Base-by-base conservation (phyloP, 2,888 invertebrate species). In the Baronia brevicornis region DNA sequence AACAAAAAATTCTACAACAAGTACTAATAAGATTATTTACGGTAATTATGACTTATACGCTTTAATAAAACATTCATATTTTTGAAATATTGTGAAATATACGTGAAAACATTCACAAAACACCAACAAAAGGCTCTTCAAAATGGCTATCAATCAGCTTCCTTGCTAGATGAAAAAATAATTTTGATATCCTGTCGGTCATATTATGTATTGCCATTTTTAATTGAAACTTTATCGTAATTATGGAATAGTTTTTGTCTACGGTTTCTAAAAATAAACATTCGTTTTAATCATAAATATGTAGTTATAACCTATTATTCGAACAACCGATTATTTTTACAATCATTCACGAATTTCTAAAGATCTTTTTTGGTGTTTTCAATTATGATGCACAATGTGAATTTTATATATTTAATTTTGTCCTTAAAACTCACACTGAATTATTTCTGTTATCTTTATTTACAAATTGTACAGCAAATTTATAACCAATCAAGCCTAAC, bases 51-150 rank as follows among this genome's bases (percentile, higher is more conserved):
- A 26, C 38, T 42, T 43, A 23, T 43, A 36, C 28, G 24, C 34
- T 28, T 9, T 29, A 8, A 38, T 37, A 32, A 28, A 38, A 39
- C 29, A 33, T 36, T 61, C 37, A 42, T 60, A 62, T 48, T 52
- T 55, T 58, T 65, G 54, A 65, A 71, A 53, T 69, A 63, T 50
- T 57, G 58, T 53, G 68, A 71, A 69, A 66, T 61, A 68, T 69
- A 53, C 54, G 68, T 73, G 70, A 84, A 85, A 84, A 84, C 82
- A 80, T 84, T 80, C 82, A 84, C 78, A 84, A 85, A 85, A 85
- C 84, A 85, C 84, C 69, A 84, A 84, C 84, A 85, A 85, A 84
- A 84, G 82, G 68, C 75, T 84, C 72, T 78, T 77, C 80, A 84
- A 84, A 84, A 84, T 84, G 84, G 84, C 84, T 80, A 82, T 82